phyloP scores from a whole-genome alignment of 2,113 vertebrate species.

The Uria lomvia region DNA sequence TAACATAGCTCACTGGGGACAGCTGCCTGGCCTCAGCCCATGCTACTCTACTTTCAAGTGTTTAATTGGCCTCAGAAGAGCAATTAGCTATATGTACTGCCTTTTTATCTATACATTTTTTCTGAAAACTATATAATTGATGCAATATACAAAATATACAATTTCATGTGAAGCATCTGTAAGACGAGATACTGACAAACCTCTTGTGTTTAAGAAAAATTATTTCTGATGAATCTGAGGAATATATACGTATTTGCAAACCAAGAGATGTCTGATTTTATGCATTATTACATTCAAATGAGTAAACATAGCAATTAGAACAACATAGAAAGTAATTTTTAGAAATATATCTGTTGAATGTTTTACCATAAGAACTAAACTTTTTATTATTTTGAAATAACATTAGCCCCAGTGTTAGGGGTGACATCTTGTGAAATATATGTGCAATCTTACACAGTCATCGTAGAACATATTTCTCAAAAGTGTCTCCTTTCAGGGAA shows the following conservation, averaged over 20 bases:
- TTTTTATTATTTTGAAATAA: not conserved
- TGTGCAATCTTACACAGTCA: not conserved
- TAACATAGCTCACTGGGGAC: not conserved
- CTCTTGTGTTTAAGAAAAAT: not conserved
- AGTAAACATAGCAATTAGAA: not conserved
- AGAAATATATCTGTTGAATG: not conserved
- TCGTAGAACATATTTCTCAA: not conserved
- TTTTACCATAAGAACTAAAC: not conserved
- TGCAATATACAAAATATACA: not conserved
- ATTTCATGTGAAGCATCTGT: not conserved
- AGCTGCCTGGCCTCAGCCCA: not conserved
- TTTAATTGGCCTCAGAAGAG: slow-evolving; percentile 33
- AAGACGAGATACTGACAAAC: not conserved
- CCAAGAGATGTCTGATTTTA: not conserved
- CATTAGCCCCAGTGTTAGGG: not conserved
- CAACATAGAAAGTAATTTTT: not conserved
- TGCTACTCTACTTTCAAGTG: not conserved
- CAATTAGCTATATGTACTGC: not conserved
- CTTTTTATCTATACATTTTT: not conserved
- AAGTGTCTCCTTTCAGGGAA: not conserved
- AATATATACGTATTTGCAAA: not conserved
- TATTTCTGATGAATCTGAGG: not conserved
- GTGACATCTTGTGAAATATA: not conserved
- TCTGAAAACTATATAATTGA: not conserved
- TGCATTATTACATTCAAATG: not conserved